phyloP scores from a whole-genome alignment of 2,888 invertebrate genomes.

The Criorhina ranunculi region DNA sequence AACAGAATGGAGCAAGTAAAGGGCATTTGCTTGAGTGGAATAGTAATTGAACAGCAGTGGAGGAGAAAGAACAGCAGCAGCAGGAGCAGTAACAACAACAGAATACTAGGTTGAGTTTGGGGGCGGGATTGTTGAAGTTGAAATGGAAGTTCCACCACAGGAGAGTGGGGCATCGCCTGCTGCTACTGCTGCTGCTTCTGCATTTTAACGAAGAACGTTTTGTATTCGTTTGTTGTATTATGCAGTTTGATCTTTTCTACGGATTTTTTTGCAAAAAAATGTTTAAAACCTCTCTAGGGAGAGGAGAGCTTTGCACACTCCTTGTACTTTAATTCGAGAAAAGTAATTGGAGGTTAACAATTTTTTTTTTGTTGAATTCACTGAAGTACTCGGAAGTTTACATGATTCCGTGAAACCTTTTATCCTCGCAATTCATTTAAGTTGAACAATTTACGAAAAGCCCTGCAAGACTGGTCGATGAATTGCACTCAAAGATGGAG shows the following conservation, averaged over 20 bases:
- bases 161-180: conserved; percentile 10
- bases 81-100: conserved; percentile 53
- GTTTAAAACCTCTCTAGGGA: neutral
- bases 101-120: conserved; percentile 23
- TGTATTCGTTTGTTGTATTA: conserved; percentile 61
- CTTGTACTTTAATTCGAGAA: conserved; percentile 9
- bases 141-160: neutral
- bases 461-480: too few relatives aligned
- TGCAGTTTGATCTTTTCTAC: conserved; percentile 66
- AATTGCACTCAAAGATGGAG: neutral
- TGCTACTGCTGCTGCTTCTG: conserved; percentile 22
- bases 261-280: conserved; percentile 41
- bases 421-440: neutral
- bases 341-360: conserved; percentile 20
- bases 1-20: conserved; percentile 35
- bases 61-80: neutral
- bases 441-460: too few relatives aligned
- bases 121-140: conserved; percentile 26
- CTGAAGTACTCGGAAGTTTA: too few relatives aligned
- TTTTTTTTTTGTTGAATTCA: neutral
- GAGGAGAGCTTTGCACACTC: neutral
- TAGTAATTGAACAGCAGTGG: conserved; percentile 62
- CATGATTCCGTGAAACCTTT: too few relatives aligned
- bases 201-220: conserved; percentile 65
- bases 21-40: conserved; percentile 69